Evolutionary conservation across 2,113 vertebrate genomes (phyloP).

Genomic region (Plecturocebus donacophilus): DNA sequence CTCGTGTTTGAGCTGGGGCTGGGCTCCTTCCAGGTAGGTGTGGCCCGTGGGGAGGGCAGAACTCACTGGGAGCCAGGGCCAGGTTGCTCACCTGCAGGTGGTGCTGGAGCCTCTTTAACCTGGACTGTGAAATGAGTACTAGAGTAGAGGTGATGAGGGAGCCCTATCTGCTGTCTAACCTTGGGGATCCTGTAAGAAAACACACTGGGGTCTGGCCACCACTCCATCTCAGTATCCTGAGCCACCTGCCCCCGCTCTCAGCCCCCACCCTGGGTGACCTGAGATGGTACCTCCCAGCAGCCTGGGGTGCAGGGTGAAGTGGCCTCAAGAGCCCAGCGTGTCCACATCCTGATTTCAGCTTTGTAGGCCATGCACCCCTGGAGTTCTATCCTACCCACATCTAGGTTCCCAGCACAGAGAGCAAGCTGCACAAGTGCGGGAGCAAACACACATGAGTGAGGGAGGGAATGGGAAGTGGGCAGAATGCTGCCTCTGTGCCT

Average conservation of each 20-base stretch:
- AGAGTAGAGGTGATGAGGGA: not conserved
- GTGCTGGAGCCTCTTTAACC: not conserved
- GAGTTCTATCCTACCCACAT: not conserved
- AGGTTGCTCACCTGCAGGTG: not conserved
- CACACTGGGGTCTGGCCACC: fast-evolving
- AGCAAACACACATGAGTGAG: not conserved
- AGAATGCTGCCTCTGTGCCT: fast-evolving
- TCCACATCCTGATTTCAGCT: not conserved
- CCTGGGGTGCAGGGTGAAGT: not conserved
- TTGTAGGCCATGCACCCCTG: not conserved
- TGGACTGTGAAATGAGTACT: not conserved
- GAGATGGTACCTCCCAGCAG: not conserved
- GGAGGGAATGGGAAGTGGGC: fast-evolving
- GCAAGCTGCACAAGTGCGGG: too few species aligned
- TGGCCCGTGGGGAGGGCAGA: fast-evolving
- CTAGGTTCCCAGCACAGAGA: not conserved
- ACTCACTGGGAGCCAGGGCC: not conserved
- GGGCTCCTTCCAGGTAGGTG: conserved; percentile 96
- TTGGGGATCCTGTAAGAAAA: not conserved
- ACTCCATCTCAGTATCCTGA: not conserved
- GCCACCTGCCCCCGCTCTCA: not conserved
- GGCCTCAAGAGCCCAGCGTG: not conserved
- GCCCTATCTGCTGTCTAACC: not conserved
- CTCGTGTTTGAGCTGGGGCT: conserved; percentile 98
- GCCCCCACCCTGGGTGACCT: not conserved